A percentile compares a stretch with the other conserved stretches of the same genome.
Evolutionary conservation across 2,113 vertebrate genomes (phyloP).

Genomic region (Zosterops pallidus): DNA sequence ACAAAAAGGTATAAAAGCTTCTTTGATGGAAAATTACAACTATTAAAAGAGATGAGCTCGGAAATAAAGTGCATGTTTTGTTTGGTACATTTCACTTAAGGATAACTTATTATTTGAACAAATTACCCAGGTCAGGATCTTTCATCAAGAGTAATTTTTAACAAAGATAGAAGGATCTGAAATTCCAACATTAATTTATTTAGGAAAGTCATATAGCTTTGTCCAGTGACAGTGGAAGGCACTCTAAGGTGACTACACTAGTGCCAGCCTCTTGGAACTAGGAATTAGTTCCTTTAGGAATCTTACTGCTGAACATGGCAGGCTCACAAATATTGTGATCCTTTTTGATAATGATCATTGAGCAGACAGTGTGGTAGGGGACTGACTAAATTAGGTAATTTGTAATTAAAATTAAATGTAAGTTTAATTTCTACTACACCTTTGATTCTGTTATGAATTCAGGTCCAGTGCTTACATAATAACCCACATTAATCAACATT

Average conservation of each 20-base stretch:
- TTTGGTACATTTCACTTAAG: background rate
- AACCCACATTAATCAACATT: constrained; percentile 54
- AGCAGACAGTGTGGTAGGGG: background rate
- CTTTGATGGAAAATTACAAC: background rate
- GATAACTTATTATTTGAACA: background rate
- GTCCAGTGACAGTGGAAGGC: background rate
- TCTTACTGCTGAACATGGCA: background rate
- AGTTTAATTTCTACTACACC: constrained; percentile 50
- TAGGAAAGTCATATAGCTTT: background rate
- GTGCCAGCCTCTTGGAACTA: background rate
- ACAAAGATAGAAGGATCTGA: background rate
- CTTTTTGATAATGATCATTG: background rate
- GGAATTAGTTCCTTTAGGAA: background rate
- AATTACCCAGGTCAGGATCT: background rate
- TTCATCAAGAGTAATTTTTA: background rate
- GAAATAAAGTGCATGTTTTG: background rate
- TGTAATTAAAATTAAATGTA: constrained; percentile 55
- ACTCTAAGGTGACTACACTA: background rate
- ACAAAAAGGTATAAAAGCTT: background rate
- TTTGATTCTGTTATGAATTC: constrained; percentile 53
- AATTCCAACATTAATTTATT: background rate
- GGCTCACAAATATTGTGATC: background rate
- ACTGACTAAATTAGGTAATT: background rate
- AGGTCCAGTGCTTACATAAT: constrained; percentile 20
- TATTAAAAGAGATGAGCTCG: background rate